Evolutionary conservation across 2,797 vertebrate species (phyloP), one percentile per base, ranked within the genome.

Genomic region (Mus minutoides): DNA sequence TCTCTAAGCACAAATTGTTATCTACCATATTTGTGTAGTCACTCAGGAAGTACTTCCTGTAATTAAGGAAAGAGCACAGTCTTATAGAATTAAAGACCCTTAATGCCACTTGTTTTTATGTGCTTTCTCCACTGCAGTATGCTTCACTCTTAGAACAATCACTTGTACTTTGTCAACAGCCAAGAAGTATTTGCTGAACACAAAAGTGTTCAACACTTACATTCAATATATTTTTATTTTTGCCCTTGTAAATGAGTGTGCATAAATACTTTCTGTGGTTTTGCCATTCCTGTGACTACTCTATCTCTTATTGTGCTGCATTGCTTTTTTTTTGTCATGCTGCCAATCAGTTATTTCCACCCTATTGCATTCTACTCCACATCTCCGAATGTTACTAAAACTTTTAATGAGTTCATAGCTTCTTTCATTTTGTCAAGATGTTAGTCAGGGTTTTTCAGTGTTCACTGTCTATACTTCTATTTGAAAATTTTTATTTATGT

Each of bases 381-480:
- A 4, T 43, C 62, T 96, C 88, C 93, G 8, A 46, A 43, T 88
- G 78, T 83, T 96, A 93, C 62, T 94, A 69, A 91, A 82, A 21
- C 37, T 92, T 95, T 90, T 78, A 73, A 82, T 83, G 77, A 71
- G 12, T 56, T 85, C 88, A 60, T 85, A 73, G 64, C 96, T 97
- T 97, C 91, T 94, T 96, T 86, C 52, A 1, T 79, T 67, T 64
- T 92, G 60, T 96, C 56, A 91, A 96, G 29, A 31, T 92, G 29
- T 77, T 97, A 93, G 43, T 93, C 62, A 83, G 73, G 40, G 31
- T 88, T 90, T 96, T 82, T n/a, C 37, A 82, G 26, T 13, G 46
- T 49, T 79, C 58, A 40, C 31, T 62, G 21, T 73, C 12, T 75
- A 17, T 71, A 85, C 34, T 37, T 90, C 54, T 82, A 34, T 69